phyloP scores from a whole-genome alignment of 2,797 vertebrate species.

The Vespertilio murinus region DNA sequence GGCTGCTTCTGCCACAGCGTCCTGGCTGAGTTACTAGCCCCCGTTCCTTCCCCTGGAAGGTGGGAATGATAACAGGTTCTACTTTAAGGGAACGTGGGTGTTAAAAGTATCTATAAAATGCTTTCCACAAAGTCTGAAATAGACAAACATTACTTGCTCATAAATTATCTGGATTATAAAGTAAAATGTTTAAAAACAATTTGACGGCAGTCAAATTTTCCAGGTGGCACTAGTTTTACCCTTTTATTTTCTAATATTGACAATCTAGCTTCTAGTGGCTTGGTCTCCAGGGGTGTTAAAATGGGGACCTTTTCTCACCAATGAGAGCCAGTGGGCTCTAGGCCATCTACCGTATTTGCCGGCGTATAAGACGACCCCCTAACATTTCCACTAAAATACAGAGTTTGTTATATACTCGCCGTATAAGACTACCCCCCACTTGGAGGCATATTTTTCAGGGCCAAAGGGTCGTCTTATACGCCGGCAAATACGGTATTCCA shows the following conservation, averaged over 20 bases:
- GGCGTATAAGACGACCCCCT: no score
- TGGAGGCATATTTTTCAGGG: no score
- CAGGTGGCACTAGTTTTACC: neutral
- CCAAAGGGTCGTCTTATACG: no score
- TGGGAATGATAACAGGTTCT: neutral
- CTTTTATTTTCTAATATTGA: neutral
- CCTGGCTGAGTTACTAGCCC: neutral
- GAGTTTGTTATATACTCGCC: no score
- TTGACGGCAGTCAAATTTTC: neutral
- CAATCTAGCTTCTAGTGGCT: neutral
- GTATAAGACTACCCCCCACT: no score
- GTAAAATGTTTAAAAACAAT: slow-evolving; percentile 9
- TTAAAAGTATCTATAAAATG: neutral
- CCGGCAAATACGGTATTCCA: no score
- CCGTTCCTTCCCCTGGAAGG: neutral
- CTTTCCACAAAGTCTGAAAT: neutral
- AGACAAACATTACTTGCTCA: neutral
- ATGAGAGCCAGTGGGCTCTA: neutral
- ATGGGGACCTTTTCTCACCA: neutral
- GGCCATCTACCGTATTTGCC: no score
- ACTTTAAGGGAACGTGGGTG: neutral
- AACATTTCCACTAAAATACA: no score
- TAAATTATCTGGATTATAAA: neutral
- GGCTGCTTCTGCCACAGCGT: neutral
- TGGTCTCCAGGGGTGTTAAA: neutral